Evolutionary conservation across 2,797 vertebrate genomes (phyloP).

Genomic region (Xiphorhynchus erythropygius): DNA sequence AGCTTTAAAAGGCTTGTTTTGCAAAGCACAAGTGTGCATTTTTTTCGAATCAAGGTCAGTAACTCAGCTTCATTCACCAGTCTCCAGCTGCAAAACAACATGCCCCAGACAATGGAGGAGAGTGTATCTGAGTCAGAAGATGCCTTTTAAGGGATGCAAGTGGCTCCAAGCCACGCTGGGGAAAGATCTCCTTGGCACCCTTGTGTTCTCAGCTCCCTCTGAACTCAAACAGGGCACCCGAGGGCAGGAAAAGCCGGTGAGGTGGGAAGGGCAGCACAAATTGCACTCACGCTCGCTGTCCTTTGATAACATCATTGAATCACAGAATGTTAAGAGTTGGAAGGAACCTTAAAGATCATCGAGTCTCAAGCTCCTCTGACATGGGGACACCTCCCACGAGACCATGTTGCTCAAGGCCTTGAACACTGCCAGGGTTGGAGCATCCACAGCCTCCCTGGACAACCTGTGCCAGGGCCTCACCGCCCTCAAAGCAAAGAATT

Average conservation of each 20-base stretch:
- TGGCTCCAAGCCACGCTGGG: not conserved
- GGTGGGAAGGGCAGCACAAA: fast-evolving
- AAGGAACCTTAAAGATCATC: not conserved
- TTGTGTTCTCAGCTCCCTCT: not conserved
- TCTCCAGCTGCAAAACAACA: conserved; percentile 52
- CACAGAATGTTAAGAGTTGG: not conserved
- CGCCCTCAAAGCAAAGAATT: not conserved
- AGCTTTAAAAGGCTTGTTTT: conserved; percentile 29
- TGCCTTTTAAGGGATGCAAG: conserved; percentile 7
- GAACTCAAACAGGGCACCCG: not conserved
- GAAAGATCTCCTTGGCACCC: conserved; percentile 2
- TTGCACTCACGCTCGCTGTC: fast-evolving
- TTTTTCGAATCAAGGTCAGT: conserved; percentile 25
- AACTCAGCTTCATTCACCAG: conserved; percentile 53
- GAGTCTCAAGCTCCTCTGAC: not conserved
- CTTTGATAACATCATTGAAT: not conserved
- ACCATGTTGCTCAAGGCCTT: not conserved
- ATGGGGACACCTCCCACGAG: not conserved
- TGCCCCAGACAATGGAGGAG: conserved; percentile 1
- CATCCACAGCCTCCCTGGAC: not conserved
- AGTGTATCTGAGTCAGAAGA: not conserved
- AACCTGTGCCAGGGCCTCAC: not conserved
- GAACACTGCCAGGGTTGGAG: not conserved
- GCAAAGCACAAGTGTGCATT: conserved; percentile 8
- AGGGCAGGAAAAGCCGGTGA: not conserved